Conservation (phyloP, 2,888 invertebrate species). For the Nymphalis c-album region DNA sequence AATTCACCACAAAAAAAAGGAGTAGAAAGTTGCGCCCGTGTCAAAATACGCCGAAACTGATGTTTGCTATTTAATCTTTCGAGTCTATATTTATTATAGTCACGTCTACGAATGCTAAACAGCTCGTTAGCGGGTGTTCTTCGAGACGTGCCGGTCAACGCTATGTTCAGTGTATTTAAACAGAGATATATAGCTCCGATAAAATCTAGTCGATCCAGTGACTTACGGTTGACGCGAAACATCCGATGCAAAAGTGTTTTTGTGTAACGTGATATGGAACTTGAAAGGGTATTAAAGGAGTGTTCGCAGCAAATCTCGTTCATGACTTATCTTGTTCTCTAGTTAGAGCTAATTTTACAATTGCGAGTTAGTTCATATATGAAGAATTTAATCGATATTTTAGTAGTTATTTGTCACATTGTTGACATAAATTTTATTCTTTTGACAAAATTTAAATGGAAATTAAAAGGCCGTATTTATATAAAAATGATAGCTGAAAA, state of each 20-base stretch:
- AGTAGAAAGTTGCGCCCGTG: constrained; percentile 41
- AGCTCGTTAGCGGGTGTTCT: constrained; percentile 54
- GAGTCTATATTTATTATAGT: constrained; percentile 53
- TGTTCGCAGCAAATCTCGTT: neutral
- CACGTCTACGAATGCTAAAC: constrained; percentile 55
- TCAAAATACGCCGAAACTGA: constrained; percentile 41
- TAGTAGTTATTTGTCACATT: too few species aligned
- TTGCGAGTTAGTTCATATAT: too few species aligned
- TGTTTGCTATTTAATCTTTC: constrained; percentile 49
- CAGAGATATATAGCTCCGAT: constrained; percentile 35
- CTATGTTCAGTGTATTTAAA: constrained; percentile 36
- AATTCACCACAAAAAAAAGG: constrained; percentile 25
- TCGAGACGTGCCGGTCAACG: constrained; percentile 40
- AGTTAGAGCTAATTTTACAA: too few species aligned
- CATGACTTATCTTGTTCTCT: neutral
- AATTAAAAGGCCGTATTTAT: too few species aligned
- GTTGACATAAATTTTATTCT: too few species aligned
- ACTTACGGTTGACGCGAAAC: constrained; percentile 30
- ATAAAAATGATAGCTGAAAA: too few species aligned
- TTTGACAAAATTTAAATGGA: too few species aligned
- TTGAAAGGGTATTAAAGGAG: constrained; percentile 1
- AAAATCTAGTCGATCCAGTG: constrained; percentile 31
- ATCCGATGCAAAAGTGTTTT: constrained; percentile 24
- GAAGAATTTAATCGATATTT: too few species aligned
- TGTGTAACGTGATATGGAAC: neutral